Evolutionary conservation across 2,113 vertebrate genomes (phyloP).

Genomic region (Bucco capensis): DNA sequence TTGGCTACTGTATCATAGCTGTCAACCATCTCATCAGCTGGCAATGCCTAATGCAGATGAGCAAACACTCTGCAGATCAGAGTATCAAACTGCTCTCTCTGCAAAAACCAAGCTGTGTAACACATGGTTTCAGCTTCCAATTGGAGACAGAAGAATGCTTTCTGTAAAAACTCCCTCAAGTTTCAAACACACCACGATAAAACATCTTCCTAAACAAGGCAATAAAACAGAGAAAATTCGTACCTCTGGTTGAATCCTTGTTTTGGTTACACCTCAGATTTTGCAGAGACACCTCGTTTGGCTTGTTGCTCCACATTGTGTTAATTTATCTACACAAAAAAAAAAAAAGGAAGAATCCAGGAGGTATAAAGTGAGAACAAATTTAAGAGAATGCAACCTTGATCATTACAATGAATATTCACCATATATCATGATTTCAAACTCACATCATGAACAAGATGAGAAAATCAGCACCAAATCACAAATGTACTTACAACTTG

Average conservation of each 20-base stretch:
- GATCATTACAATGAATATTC: not conserved
- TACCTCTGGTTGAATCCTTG: conserved; percentile 80
- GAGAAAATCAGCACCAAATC: not conserved
- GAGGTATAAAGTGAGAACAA: not conserved
- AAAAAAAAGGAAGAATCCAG: not conserved
- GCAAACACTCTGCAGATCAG: conserved; percentile 1
- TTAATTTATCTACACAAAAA: conserved; percentile 73
- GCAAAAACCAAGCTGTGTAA: not conserved
- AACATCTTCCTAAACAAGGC: not conserved
- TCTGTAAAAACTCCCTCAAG: not conserved
- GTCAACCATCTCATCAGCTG: not conserved
- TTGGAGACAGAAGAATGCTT: not conserved
- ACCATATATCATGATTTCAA: not conserved
- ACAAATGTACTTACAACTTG: not conserved
- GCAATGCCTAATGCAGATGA: not conserved
- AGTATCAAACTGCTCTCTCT: not conserved
- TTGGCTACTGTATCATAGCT: not conserved
- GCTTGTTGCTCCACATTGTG: conserved; percentile 84
- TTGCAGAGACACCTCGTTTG: conserved; percentile 75
- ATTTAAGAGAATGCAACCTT: not conserved
- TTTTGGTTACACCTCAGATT: conserved; percentile 65
- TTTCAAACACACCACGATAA: not conserved
- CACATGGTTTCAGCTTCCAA: not conserved
- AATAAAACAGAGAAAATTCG: not conserved
- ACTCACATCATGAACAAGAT: not conserved